Conservation (phyloP, 2,113 vertebrate species). For the Amphiprion ocellaris region DNA sequence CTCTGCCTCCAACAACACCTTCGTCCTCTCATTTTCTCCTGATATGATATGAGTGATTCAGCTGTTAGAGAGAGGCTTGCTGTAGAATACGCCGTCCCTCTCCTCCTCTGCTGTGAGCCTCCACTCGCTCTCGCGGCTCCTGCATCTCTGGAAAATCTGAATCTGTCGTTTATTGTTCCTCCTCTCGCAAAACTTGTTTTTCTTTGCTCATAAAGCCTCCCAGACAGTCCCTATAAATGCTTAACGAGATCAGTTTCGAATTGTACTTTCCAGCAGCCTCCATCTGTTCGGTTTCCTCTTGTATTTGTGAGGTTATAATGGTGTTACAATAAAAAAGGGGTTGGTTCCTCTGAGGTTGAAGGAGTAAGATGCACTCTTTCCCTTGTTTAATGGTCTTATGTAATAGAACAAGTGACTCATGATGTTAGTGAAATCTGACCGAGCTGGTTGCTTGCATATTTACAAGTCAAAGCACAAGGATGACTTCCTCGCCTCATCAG, state of each 20-base stretch:
- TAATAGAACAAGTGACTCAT: conserved; percentile 40
- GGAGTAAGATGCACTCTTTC: conserved; percentile 22
- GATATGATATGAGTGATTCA: conserved; percentile 48
- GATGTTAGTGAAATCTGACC: conserved; percentile 10
- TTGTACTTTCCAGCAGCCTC: conserved; percentile 56
- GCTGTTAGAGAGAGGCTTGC: conserved; percentile 26
- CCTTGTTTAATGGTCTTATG: conserved; percentile 36
- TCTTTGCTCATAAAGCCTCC: conserved; percentile 74
- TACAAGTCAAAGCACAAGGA: conserved; percentile 15
- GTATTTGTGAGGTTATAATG: conserved; percentile 42
- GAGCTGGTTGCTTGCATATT: conserved; percentile 16
- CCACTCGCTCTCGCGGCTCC: conserved; percentile 30
- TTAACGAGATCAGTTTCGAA: conserved; percentile 78
- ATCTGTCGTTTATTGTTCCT: conserved; percentile 72
- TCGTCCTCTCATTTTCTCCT: conserved; percentile 54
- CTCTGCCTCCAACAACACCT: conserved; percentile 27
- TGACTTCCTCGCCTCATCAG: background rate
- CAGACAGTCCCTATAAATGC: conserved; percentile 81
- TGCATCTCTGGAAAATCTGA: conserved; percentile 78
- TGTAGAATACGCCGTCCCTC: background rate
- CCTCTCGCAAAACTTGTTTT: conserved; percentile 71
- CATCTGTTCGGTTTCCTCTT: conserved; percentile 44
- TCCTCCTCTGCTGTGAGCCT: conserved; percentile 7
- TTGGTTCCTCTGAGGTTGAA: conserved; percentile 28
- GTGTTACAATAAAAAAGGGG: conserved; percentile 39